Evolutionary conservation across 2,888 invertebrate species (phyloP), one percentile per base, ranked within the genome.

Genomic region (Sussaba pulchella): DNA sequence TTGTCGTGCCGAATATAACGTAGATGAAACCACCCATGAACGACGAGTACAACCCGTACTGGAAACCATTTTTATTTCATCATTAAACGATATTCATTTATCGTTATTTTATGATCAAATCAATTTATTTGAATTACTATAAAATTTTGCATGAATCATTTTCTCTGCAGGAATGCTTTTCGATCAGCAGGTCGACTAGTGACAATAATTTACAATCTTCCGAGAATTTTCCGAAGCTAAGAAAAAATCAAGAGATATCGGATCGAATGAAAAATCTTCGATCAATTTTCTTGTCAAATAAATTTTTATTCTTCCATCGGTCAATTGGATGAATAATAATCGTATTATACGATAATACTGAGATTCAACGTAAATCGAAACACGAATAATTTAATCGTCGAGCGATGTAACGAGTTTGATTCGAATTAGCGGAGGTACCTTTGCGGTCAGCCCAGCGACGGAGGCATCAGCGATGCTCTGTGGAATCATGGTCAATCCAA

Each of bases 401-500:
- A 81, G n/a, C n/a, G n/a, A n/a, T n/a, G n/a, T 72, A 12, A 26
- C 61, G 52, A 50, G 45, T 24, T 54, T 52, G 24, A 79, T 50
- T 70, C 45, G 73, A 9, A 69, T 59, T 39, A 66, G 45, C 82
- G 82, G 17, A 47, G 17, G 81, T 90, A 94, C 94, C 92, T 98
- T 97, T 31, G 98, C 96, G 17, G 96, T 95, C 69, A 98, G 93
- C 59, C 96, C 96, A 10, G 98, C 98, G 59, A 98, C 93, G 63
- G 96, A 94, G 43, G 98, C 98, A 92, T 98, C 98, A 12, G 98
- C 98, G 87, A 98, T 96, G 86, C 97, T 97, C 93, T 98, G 98
- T 4, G 98, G 98, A 87, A 98, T 97, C 90, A 98, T 96, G 3
- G 98, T 98, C 69, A 98, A 93, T 0, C 98, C 98, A 9, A 98